Conservation (phyloP, 1,140 invertebrate species). For the Macrostomum lignano region DNA sequence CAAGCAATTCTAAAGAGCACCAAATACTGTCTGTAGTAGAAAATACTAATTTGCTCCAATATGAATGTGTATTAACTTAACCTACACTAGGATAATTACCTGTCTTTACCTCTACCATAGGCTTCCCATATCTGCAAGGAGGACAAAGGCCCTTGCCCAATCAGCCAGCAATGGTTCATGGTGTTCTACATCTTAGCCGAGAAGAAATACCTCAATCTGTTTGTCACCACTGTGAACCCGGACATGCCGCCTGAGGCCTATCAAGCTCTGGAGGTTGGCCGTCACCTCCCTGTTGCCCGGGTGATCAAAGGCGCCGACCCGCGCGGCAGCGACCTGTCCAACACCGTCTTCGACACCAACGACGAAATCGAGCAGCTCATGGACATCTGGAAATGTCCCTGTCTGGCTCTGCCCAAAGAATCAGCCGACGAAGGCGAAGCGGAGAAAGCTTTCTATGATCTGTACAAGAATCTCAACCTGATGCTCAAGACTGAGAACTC, state of each 20-base stretch:
- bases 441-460: slow-evolving; percentile 22
- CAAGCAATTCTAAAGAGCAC: not conserved
- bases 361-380: slow-evolving; percentile 17
- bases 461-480: slow-evolving; percentile 27
- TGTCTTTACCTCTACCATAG: too few species aligned
- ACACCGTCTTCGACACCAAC: slow-evolving; percentile 13
- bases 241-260: slow-evolving; percentile 17
- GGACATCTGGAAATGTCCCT: slow-evolving; percentile 13
- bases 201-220: slow-evolving; percentile 14
- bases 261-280: slow-evolving; percentile 13
- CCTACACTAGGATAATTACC: too few species aligned
- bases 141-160: slow-evolving; percentile 18
- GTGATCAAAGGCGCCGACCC: slow-evolving; percentile 9
- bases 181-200: slow-evolving; percentile 18
- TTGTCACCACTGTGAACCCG: slow-evolving; percentile 17
- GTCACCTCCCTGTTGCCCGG: slow-evolving; percentile 16
- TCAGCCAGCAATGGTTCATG: slow-evolving; percentile 23
- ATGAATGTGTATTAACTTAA: slow-evolving; percentile 4
- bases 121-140: slow-evolving; percentile 15
- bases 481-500: slow-evolving; percentile 16
- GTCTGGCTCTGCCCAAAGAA: slow-evolving; percentile 12
- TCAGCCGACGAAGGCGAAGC: slow-evolving; percentile 13
- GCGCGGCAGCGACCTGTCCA: slow-evolving; percentile 12
- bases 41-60: slow-evolving; percentile 2
- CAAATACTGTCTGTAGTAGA: slow-evolving; percentile 3